Evolutionary conservation across 2,113 vertebrate genomes (phyloP).

Genomic region (Ageneiosus marmoratus): DNA sequence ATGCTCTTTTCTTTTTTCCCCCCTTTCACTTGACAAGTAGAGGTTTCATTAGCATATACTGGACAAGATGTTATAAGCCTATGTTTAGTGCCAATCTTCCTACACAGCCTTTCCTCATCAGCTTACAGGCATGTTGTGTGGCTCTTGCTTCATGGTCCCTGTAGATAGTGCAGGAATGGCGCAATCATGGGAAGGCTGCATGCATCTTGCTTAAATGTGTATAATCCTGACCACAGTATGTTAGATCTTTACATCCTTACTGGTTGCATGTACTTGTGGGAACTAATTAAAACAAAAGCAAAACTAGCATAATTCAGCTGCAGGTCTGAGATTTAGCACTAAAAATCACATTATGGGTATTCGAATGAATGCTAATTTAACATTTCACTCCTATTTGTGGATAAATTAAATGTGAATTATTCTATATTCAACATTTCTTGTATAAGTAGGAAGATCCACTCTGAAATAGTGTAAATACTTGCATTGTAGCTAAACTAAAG

Average conservation of each 20-base stretch:
- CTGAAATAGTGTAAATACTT: not conserved
- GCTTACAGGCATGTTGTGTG: slow-evolving; percentile 39
- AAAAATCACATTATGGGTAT: not conserved
- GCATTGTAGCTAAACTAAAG: not conserved
- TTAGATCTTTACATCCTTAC: not conserved
- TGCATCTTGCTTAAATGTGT: slow-evolving; percentile 50
- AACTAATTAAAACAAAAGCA: slow-evolving; percentile 28
- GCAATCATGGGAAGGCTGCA: slow-evolving; percentile 50
- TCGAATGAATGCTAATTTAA: not conserved
- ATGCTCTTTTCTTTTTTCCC: not conserved
- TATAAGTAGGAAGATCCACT: not conserved
- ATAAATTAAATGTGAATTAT: not conserved
- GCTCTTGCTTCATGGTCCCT: slow-evolving; percentile 49
- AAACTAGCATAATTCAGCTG: not conserved
- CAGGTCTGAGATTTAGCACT: not conserved
- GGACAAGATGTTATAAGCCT: slow-evolving; percentile 40
- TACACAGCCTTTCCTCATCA: slow-evolving; percentile 44
- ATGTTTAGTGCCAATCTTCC: slow-evolving; percentile 51
- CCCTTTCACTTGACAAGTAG: slow-evolving; percentile 19
- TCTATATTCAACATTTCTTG: not conserved
- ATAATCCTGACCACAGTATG: not conserved
- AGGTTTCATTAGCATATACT: slow-evolving; percentile 43
- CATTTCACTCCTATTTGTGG: not conserved
- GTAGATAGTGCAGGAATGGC: slow-evolving; percentile 37
- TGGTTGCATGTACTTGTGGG: not conserved